These are phyloP conservation scores for Phoenicopterus ruber DNA, from an alignment of 2,113 vertebrate species.

Conservation along the genomic window DNA sequence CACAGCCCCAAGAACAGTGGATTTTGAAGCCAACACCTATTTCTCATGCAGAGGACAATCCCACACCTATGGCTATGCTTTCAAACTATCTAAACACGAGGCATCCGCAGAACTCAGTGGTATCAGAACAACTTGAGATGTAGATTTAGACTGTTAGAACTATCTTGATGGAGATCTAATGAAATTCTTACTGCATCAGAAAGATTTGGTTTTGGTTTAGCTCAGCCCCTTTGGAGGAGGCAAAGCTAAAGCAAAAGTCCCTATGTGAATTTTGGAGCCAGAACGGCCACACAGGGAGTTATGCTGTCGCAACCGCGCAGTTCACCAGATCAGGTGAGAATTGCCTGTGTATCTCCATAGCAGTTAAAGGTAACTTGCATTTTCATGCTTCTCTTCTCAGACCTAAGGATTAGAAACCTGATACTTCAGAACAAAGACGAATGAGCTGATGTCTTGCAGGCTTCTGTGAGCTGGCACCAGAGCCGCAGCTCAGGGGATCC, in stretches of 20 bases:
- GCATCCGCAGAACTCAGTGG: neutral
- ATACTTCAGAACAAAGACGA: neutral
- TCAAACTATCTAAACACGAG: neutral
- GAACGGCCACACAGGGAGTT: neutral
- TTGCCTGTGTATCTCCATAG: neutral
- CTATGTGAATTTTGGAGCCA: neutral
- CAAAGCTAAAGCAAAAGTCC: neutral
- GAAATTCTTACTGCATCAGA: neutral
- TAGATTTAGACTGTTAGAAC: neutral
- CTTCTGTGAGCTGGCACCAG: neutral
- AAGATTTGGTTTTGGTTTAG: neutral
- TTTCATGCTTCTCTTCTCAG: neutral
- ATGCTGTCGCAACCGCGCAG: rapidly evolving
- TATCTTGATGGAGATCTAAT: neutral
- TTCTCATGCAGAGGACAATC: conserved; percentile 33
- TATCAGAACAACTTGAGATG: neutral
- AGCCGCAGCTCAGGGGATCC: neutral
- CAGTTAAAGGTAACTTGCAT: neutral
- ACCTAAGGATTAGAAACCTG: neutral
- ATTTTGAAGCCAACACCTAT: conserved; percentile 44
- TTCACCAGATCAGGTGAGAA: neutral
- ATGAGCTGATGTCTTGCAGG: neutral
- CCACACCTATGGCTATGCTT: conserved; percentile 58
- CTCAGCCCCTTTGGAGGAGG: neutral
- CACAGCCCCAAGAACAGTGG: neutral